Base-by-base conservation (phyloP, 1,140 invertebrate species). In the Apis cerana region DNA sequence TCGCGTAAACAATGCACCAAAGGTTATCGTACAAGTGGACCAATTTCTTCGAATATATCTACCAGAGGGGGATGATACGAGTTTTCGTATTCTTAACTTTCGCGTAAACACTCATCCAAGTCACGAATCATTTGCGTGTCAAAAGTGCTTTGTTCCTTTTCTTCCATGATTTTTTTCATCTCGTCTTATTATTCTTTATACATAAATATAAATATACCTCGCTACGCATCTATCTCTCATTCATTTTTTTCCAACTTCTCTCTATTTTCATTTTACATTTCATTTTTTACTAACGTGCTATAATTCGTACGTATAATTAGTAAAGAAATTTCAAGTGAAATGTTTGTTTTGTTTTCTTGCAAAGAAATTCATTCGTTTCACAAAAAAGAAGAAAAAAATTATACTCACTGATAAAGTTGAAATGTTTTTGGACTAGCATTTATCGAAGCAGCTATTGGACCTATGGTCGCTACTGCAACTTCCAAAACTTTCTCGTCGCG, bases 351-450 rank as follows among this genome's bases (percentile, higher is more conserved):
- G 33, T 43, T 43, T 43, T 43, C 5, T 43, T 7, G 33, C 33
- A 43, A 43, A 5, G 33, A 43, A 13, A 13, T 13, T 12, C 10
- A 15, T 11, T 61, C 0, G 8, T 11, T 1, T 27, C 10, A 9
- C 17, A 11, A 72, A 12, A 10, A 4, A 72, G 19, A 21, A 43
- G 5, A 12, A 33, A 72, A n/a, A 15, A 9, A 7, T 11, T n/a
- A 82, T 86, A 94, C 95, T 94, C 94, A 97, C 96, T 96, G 95
- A 87, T 97, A 97, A 8, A 97, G 93, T 87, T 97, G 97, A 92
- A 97, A 97, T 2, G 96, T 97, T 81, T 95, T 95, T 1, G 96
- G 97, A 70, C 95, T 95, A 2, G 96, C 97, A 86, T 97, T 97
- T 27, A 97, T 95, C 2, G 96, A 97, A 1, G 96, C 96, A 21